Conservation (phyloP, 2,113 vertebrate species). For the Stictonetta naevosa region DNA sequence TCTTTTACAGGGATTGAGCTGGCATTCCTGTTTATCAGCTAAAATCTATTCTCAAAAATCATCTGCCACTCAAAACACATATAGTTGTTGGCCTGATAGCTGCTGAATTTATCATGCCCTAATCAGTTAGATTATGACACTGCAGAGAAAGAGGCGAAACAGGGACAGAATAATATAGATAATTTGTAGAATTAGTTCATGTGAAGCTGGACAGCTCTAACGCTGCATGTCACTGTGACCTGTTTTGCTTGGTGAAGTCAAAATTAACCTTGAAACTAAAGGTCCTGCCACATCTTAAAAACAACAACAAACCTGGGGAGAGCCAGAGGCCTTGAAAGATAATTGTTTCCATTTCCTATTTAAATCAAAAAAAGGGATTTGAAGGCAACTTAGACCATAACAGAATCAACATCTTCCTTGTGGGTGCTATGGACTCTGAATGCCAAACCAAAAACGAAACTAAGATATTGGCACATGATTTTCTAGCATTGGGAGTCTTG, state of each 20-base stretch:
- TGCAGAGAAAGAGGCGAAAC: not conserved
- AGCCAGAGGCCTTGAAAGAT: not conserved
- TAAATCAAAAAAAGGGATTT: not conserved
- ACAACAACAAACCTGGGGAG: not conserved
- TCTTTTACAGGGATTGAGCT: not conserved
- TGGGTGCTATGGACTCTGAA: not conserved
- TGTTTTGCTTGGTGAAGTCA: not conserved
- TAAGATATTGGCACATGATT: rapidly evolving
- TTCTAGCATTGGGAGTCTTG: not conserved
- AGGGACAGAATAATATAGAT: not conserved
- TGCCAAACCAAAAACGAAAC: not conserved
- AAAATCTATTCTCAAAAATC: not conserved
- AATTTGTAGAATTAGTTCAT: not conserved
- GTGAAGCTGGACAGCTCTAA: not conserved
- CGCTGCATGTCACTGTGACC: not conserved
- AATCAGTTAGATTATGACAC: not conserved
- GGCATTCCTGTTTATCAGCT: conserved; percentile 17
- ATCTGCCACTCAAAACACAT: not conserved
- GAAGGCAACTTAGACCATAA: not conserved
- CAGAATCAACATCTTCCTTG: not conserved
- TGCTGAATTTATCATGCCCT: not conserved
- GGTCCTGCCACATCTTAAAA: not conserved
- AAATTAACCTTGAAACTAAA: conserved; percentile 21
- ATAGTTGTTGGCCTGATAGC: not conserved
- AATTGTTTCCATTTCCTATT: not conserved